Base-by-base conservation (phyloP, 2,113 vertebrate genomes). In the Entomyzon cyanotis region DNA sequence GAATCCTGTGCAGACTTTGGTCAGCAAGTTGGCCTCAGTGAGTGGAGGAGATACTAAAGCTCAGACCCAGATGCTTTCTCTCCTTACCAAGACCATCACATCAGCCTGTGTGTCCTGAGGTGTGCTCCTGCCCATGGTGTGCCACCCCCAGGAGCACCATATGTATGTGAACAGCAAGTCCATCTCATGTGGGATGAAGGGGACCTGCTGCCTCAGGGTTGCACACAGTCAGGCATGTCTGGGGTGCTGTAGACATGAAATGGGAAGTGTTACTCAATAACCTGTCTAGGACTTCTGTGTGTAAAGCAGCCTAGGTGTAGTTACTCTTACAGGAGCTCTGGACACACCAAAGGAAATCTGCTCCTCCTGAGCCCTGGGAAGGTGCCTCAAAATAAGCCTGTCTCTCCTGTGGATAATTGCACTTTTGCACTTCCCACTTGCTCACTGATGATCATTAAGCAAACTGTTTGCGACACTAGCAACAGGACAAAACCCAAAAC, bases 151-250 rank as follows among this genome's bases (percentile, higher is more conserved):
- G 67, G 21, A 75, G 7, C 33, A 53, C 4, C 37, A 42, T 2
- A 5, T 0, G 1, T 12, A 21, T 0, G 3, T 8, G 25, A 35
- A 55, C 23, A 64, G 22, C 4, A 5, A n/a, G 12, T n/a, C 63
- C 30, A 5, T 53, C 42, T 5, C 2, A 0, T 17, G 22, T 23
- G 35, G 68, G 59, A 31, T 12, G 28, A 28, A 25, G 1, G 1
- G 28, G 15, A 85, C 23, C 21, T 0, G 0, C 71, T 70, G 27
- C n/a, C 71, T 83, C 5, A 4, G 33, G 39, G n/a, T 2, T 70
- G 42, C 52, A 22, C 46, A 17, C 42, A 82, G 25, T 14, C 56
- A 71, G 56, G 31, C 18, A 15, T 4, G 2, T 49, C 68, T 55
- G 42, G 28, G 22, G 15, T 73, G 73, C 12, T 50, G 1, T 1